Evolutionary conservation across 1,140 invertebrate species (phyloP), one percentile per base, ranked within the genome.

Genomic region (Spodoptera litura): DNA sequence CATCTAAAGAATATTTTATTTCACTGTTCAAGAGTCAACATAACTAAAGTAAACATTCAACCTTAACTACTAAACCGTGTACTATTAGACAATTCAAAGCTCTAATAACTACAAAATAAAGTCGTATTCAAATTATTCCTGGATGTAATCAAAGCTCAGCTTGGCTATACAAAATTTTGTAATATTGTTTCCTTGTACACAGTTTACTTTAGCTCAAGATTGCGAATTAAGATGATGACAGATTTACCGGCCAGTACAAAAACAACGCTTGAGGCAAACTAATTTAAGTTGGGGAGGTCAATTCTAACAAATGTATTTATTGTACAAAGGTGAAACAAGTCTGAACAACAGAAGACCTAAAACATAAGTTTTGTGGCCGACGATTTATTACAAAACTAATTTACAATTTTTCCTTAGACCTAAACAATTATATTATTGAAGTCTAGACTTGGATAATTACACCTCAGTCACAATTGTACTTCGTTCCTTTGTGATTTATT

Each of bases 341-440:
- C 13, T 44, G n/a, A 49, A 38, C 15, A 64, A 44, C 9, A 44
- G 13, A 35, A 13, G 25, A 12, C 35, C 6, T n/a, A 64, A 44
- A 38, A n/a, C 35, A 35, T 44, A 64, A 44, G 27, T 38, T 44
- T 44, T 20, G 3, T 59, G 20, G 10, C 2, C 5, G 13, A 70
- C 15, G 15, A 70, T 70, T 53, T 70, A 70, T 70, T 31, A n/a
- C 66, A 31, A 10, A 53, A 52, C 12, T 70, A 52, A 70, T 70
- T 70, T 27, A 13, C 66, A 70, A 53, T 70, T 53, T 13, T 27
- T 53, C 38, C 49, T 53, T 9, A 27, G 9, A 13, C 66, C 49
- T 31, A 31, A 25, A 70, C 20, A 31, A 44, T 20, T 31, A 53
- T 70, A 2, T 3, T 11, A n/a, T 53, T 53, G 53, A 53, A 27